These are phyloP conservation scores for Suillia variegata DNA, from an alignment of 2,888 invertebrate genomes.

Conservation along the genomic window DNA sequence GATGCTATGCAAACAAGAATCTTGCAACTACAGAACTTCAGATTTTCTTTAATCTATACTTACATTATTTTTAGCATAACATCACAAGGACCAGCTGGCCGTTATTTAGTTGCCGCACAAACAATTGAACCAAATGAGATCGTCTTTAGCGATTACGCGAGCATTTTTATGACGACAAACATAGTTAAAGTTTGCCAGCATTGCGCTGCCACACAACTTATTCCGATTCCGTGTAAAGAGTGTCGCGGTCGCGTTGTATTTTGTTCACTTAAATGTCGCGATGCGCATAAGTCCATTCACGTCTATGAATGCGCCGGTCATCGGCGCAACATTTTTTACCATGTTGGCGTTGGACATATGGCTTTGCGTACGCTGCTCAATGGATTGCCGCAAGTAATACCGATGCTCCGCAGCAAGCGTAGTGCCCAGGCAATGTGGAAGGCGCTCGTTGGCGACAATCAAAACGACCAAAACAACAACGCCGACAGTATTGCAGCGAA, in stretches of 20 bases:
- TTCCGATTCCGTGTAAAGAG: constrained; percentile 71
- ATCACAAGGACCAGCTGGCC: constrained; percentile 30
- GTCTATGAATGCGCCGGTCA: constrained; percentile 75
- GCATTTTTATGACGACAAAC: constrained; percentile 74
- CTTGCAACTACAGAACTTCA: too few relatives aligned
- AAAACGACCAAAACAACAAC: too few relatives aligned
- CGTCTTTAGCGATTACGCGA: constrained; percentile 81
- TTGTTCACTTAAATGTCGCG: constrained; percentile 70
- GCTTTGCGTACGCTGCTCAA: constrained; percentile 74
- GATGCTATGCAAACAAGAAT: too few relatives aligned
- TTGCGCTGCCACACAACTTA: constrained; percentile 69
- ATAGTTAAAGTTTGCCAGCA: constrained; percentile 68
- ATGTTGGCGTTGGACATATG: constrained; percentile 65
- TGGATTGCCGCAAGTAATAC: constrained; percentile 62
- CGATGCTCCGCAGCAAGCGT: constrained; percentile 41
- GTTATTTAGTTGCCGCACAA: constrained; percentile 63
- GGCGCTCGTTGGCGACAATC: constrained; percentile 16
- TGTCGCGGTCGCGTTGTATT: constrained; percentile 71
- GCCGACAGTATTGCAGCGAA: too few relatives aligned
- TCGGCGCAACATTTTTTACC: constrained; percentile 66
- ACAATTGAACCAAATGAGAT: constrained; percentile 71
- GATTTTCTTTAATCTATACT: background rate
- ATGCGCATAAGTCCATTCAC: constrained; percentile 67
- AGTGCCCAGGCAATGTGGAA: constrained; percentile 37
- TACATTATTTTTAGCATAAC: constrained; percentile 3